These are phyloP conservation scores for Ovibos moschatus DNA, from an alignment of 2,113 vertebrate genomes.

Conservation along the genomic window DNA sequence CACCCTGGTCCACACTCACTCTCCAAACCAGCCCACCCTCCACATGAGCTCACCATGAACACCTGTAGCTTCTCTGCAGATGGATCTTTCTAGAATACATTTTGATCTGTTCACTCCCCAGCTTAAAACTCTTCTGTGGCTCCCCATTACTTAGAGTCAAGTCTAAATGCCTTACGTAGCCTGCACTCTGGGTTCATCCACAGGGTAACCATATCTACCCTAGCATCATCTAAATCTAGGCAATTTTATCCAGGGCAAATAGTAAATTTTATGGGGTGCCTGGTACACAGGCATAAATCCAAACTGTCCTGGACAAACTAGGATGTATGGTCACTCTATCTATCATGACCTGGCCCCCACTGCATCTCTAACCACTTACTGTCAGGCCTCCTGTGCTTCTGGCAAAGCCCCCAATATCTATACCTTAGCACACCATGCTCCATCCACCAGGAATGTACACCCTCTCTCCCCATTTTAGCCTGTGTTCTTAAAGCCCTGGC, in stretches of 20 bases:
- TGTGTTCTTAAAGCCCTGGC: not conserved
- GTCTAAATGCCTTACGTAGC: not conserved
- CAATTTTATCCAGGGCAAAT: not conserved
- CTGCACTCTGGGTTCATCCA: not conserved
- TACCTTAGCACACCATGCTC: not conserved
- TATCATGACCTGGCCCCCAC: not conserved
- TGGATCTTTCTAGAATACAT: not conserved
- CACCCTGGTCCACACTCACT: not conserved
- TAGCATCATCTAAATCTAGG: not conserved
- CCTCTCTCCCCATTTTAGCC: not conserved
- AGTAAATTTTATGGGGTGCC: not conserved
- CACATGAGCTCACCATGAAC: not conserved
- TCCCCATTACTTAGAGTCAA: not conserved
- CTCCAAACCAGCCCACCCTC: not conserved
- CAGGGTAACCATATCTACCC: not conserved
- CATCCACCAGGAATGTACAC: not conserved
- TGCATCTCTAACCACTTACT: not conserved
- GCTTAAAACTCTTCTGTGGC: not conserved
- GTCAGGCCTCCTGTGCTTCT: not conserved
- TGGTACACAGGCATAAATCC: not conserved
- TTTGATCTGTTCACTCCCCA: not conserved
- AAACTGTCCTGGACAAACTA: not conserved
- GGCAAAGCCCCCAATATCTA: not conserved
- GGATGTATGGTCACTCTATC: not conserved
- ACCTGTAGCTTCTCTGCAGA: not conserved